phyloP scores from a whole-genome alignment of 2,888 invertebrate genomes.

The Antheraea assamensis region DNA sequence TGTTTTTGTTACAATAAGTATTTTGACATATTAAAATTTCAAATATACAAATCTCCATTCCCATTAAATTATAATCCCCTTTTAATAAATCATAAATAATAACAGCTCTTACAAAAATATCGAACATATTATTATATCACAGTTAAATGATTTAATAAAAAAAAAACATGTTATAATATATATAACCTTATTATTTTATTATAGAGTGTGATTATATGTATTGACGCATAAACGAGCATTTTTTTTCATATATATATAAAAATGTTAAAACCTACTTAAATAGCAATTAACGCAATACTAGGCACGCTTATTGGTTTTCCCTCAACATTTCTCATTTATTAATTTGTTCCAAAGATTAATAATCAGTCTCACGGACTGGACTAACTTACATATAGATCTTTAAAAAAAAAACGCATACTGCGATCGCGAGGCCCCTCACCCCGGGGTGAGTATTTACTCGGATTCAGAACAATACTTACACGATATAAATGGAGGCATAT shows the following conservation, averaged over 20 bases:
- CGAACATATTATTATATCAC: constrained; percentile 10
- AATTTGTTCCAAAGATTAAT: neutral
- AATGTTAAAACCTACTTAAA: neutral
- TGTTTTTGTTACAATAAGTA: neutral
- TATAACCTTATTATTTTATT: neutral
- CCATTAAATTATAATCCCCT: neutral
- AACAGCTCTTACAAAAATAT: constrained; percentile 7
- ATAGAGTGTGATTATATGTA: neutral
- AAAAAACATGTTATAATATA: neutral
- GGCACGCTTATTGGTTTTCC: constrained; percentile 9
- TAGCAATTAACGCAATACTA: neutral
- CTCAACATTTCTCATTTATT: neutral
- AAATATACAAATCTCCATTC: neutral
- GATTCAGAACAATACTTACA: neutral
- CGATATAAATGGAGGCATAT: neutral
- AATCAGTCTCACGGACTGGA: neutral
- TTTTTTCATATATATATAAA: neutral
- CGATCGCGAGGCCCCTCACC: neutral
- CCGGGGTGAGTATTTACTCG: neutral
- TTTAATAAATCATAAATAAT: constrained; percentile 8
- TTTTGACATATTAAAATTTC: neutral
- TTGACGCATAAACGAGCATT: neutral
- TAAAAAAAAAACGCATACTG: neutral
- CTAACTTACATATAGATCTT: neutral
- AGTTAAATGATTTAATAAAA: constrained; percentile 9